phyloP scores from a whole-genome alignment of 2,888 invertebrate species.

The Augochlorella aurata region DNA sequence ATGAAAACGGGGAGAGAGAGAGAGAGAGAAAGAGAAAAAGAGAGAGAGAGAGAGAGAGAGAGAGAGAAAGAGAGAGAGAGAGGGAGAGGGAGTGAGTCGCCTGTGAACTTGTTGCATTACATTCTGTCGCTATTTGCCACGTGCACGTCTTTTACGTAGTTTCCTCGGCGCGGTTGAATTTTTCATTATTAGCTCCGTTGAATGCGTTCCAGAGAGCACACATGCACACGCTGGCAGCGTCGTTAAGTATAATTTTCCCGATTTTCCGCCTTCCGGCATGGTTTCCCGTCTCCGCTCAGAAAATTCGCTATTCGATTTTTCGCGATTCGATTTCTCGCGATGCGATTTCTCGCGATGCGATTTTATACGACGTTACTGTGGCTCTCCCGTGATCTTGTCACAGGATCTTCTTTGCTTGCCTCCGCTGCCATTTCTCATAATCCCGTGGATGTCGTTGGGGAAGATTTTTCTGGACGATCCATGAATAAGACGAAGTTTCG shows the following conservation, averaged over 20 bases:
- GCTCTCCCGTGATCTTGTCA: background rate
- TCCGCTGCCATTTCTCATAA: background rate
- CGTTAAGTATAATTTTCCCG: constrained; percentile 15
- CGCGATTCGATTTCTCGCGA: background rate
- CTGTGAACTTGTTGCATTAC: constrained; percentile 35
- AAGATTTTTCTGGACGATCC: background rate
- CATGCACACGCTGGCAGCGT: background rate
- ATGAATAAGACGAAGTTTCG: background rate
- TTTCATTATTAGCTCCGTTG: constrained; percentile 27
- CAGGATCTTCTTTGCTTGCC: background rate
- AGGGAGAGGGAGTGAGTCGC: constrained; percentile 3
- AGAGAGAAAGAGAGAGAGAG: too few species aligned
- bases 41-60: too few species aligned
- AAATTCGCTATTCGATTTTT: background rate
- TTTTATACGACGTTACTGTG: background rate
- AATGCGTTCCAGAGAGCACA: background rate
- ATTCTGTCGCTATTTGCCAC: constrained; percentile 12
- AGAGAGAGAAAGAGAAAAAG: too few species aligned
- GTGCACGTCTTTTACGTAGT: constrained; percentile 3
- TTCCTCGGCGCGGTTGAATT: background rate
- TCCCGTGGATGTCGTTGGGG: background rate
- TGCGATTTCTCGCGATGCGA: background rate
- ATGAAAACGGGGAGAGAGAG: background rate
- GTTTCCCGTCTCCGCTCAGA: background rate
- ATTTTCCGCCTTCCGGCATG: background rate